phyloP scores from a whole-genome alignment of 92 coral and sea anemone species.

The Zoanthus solanderi region DNA sequence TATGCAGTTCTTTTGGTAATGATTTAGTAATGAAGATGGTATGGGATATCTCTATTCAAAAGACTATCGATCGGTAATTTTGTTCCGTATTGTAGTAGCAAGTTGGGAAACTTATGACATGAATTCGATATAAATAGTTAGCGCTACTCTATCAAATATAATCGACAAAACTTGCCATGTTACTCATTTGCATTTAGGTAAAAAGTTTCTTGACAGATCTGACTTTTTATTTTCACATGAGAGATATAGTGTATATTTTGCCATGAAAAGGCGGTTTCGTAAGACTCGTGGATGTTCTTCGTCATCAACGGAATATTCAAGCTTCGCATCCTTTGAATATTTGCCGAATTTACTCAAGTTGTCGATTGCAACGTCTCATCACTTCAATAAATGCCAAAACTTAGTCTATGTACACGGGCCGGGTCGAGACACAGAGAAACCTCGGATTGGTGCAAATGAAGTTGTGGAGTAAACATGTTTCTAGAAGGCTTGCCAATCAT shows the following conservation, averaged over 20 bases:
- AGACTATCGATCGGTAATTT: neutral
- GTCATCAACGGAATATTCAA: conserved; percentile 14
- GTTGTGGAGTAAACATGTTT: conserved; percentile 44
- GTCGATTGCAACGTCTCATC: neutral
- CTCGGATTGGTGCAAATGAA: neutral
- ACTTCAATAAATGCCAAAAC: neutral
- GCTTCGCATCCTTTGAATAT: conserved; percentile 37
- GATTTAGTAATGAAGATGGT: neutral
- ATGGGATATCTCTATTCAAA: neutral
- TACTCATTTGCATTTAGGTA: conserved; percentile 18
- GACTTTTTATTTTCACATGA: neutral
- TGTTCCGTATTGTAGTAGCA: neutral
- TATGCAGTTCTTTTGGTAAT: conserved; percentile 10
- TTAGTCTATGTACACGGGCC: neutral
- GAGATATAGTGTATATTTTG: neutral
- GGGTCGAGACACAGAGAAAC: neutral
- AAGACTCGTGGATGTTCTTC: conserved; percentile 13
- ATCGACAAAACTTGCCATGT: neutral
- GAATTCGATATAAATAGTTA: conserved; percentile 12
- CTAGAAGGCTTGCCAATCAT: neutral
- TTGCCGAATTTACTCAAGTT: conserved; percentile 2
- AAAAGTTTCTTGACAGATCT: neutral
- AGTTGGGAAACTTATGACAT: neutral
- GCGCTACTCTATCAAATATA: neutral
- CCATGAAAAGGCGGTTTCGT: neutral